Conservation (phyloP, 2,797 vertebrate genomes). For the Acipenser oxyrinchus region DNA sequence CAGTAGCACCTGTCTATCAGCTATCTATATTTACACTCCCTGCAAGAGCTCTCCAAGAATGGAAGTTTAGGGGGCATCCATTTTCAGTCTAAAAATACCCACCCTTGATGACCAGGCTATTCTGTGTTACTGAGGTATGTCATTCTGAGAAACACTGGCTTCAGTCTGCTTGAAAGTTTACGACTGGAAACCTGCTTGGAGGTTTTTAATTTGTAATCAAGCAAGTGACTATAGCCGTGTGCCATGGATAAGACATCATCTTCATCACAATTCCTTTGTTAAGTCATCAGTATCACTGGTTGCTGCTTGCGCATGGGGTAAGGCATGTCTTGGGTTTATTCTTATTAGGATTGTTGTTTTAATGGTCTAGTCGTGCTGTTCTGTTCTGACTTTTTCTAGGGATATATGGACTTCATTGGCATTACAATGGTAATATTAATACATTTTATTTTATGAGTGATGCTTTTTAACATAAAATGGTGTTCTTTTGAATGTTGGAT, state of each 20-base stretch:
- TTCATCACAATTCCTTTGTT: slow-evolving; percentile 10
- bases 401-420: no score
- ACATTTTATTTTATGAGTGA: no score
- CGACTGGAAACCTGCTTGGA: slow-evolving; percentile 6
- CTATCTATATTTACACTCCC: slow-evolving; percentile 75
- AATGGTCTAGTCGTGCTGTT: background rate
- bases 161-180: slow-evolving; percentile 19
- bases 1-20: slow-evolving; percentile 50
- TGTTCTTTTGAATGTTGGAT: no score
- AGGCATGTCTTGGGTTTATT: slow-evolving; percentile 21
- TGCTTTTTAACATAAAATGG: no score
- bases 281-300: background rate
- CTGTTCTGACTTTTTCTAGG: no score
- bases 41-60: slow-evolving; percentile 69
- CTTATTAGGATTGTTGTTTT: slow-evolving; percentile 6
- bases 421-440: no score
- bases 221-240: slow-evolving; percentile 5
- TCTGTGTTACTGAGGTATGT: slow-evolving; percentile 33
- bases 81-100: slow-evolving; percentile 81
- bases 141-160: slow-evolving; percentile 28
- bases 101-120: slow-evolving; percentile 21
- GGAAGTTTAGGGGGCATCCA: slow-evolving; percentile 75
- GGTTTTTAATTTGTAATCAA: background rate
- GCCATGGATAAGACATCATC: slow-evolving; percentile 9
- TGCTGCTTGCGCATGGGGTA: slow-evolving; percentile 29